Conservation (phyloP, 2,888 invertebrate genomes). For the Oscheius myriophilus region DNA sequence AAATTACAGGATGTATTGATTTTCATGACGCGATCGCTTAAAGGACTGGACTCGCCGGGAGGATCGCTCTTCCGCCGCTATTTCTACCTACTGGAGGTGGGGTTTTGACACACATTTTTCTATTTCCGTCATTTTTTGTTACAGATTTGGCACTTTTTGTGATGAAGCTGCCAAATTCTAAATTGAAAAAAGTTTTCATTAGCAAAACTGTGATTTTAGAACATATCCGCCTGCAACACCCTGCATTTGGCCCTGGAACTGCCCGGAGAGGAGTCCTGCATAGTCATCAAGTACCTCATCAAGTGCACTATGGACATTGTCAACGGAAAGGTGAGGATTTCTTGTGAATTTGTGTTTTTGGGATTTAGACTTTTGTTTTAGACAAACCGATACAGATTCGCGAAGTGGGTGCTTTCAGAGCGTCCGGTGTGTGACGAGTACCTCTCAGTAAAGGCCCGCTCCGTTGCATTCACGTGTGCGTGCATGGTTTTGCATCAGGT, state of each 20-base stretch:
- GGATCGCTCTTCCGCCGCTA: constrained; percentile 12
- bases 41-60: constrained; percentile 10
- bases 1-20: constrained; percentile 6
- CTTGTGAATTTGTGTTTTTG: background rate
- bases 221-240: constrained; percentile 11
- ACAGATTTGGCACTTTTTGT: too few species aligned
- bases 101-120: background rate
- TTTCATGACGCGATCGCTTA: constrained; percentile 4
- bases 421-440: too few species aligned
- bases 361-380: background rate
- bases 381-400: too few species aligned
- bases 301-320: constrained; percentile 24
- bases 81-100: constrained; percentile 23
- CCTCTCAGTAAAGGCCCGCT: too few species aligned
- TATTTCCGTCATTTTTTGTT: too few species aligned
- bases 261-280: constrained; percentile 13
- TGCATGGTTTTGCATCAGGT: too few species aligned
- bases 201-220: background rate
- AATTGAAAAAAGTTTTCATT: too few species aligned
- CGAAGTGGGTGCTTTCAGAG: too few species aligned
- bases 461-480: too few species aligned
- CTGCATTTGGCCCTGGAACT: constrained; percentile 7
- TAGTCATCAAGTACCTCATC: constrained; percentile 11
- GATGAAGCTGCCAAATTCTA: background rate
- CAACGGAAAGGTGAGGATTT: constrained; percentile 19